Conservation (phyloP, 2,888 invertebrate species). For the Mantis religiosa region DNA sequence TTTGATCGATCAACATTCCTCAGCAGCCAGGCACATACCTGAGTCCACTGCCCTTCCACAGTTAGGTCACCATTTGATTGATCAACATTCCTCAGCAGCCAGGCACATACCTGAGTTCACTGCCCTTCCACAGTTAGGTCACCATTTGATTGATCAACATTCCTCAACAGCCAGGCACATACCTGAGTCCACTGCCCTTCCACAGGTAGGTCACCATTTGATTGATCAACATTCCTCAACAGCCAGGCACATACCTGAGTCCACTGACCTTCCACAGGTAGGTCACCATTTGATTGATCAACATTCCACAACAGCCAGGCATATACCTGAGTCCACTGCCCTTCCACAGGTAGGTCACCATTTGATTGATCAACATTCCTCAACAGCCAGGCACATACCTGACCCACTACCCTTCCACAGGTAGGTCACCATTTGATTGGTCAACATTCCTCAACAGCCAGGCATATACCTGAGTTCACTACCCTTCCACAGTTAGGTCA, state of each 20-base stretch:
- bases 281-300: neutral
- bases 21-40: neutral
- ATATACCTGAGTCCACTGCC: no score
- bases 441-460: conserved; percentile 20
- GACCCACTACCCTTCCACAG: no score
- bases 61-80: no score
- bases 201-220: conserved; percentile 35
- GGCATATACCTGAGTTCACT: conserved; percentile 35
- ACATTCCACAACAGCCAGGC: no score
- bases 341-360: no score
- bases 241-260: conserved; percentile 32
- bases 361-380: no score
- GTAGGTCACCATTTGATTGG: no score
- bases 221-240: conserved; percentile 15
- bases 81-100: no score
- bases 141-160: neutral
- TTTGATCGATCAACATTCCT: neutral
- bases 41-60: no score
- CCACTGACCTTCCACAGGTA: conserved; percentile 42
- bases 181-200: conserved; percentile 40
- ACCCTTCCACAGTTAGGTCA: conserved; percentile 40
- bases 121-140: no score
- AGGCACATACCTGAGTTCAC: no score
- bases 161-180: conserved; percentile 27
- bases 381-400: no score